A percentile compares a stretch with the other conserved stretches of the same genome.
phyloP scores from a whole-genome alignment of 2,113 vertebrate species.

The Pseudorhombus dupliciocellatus region DNA sequence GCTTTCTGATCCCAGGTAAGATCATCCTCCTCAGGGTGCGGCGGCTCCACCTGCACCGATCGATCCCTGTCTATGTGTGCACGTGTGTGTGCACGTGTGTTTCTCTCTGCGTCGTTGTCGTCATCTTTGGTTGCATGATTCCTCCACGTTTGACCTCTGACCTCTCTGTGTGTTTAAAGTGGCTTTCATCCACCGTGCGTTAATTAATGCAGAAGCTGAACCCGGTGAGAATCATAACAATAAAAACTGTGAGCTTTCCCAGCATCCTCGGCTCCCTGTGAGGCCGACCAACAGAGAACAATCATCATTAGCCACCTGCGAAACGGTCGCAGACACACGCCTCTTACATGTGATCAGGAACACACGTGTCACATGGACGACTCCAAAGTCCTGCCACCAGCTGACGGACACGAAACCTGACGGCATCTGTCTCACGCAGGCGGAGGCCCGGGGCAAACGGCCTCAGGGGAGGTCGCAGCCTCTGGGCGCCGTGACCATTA shows the following conservation, averaged over 20 bases:
- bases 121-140: too few relatives aligned
- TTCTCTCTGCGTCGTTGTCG: background rate
- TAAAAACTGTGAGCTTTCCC: conserved; percentile 35
- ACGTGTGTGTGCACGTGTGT: background rate
- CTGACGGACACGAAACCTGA: background rate
- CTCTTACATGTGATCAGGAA: too few relatives aligned
- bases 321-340: background rate
- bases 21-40: conserved; percentile 72
- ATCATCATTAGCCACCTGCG: conserved; percentile 29
- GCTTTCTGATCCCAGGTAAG: conserved; percentile 70
- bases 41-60: conserved; percentile 50
- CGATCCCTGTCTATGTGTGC: conserved; percentile 33
- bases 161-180: too few relatives aligned
- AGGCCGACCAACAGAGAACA: conserved; percentile 21
- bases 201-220: background rate
- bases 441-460: background rate
- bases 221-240: conserved; percentile 1
- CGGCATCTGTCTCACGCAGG: background rate
- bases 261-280: background rate
- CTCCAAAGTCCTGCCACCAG: too few relatives aligned
- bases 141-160: background rate
- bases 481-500: conserved; percentile 28
- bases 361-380: too few relatives aligned
- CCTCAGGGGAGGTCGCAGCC: conserved; percentile 2
- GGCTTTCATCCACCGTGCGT: too few relatives aligned